phyloP scores from a whole-genome alignment of 2,888 invertebrate genomes.

The Dynastes maya region DNA sequence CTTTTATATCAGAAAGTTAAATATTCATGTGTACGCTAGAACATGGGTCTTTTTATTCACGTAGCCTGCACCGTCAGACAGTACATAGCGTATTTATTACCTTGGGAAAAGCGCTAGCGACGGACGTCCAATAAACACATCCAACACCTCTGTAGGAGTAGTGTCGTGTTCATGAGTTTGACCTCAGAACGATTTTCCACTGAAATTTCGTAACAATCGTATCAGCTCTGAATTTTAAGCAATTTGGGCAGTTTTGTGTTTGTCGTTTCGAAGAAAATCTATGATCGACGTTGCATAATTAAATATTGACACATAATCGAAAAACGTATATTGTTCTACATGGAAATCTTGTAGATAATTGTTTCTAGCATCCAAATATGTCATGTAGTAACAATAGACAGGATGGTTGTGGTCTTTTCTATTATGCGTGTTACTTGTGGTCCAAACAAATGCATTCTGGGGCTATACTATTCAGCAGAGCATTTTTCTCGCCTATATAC shows the following conservation, averaged over 20 bases:
- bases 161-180: constrained; percentile 32
- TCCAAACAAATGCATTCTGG: too few relatives aligned
- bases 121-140: constrained; percentile 18
- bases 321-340: background rate
- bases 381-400: too few relatives aligned
- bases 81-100: constrained; percentile 25
- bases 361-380: background rate
- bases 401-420: background rate
- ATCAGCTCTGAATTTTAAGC: constrained; percentile 40
- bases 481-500: too few relatives aligned
- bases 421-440: background rate
- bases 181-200: constrained; percentile 45
- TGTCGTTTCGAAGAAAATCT: constrained; percentile 26
- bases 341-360: background rate
- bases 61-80: constrained; percentile 19
- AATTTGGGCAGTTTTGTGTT: constrained; percentile 10
- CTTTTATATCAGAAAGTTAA: constrained; percentile 15
- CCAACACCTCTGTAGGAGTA: constrained; percentile 9
- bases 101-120: constrained; percentile 23
- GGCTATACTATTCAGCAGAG: too few relatives aligned
- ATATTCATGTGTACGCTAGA: constrained; percentile 36
- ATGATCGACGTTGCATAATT: background rate
- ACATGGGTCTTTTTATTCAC: constrained; percentile 28
- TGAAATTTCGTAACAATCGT: constrained; percentile 39
- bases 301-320: constrained; percentile 12